These are phyloP conservation scores for Augochlorella aurata DNA, from an alignment of 2,888 invertebrate genomes.

Conservation along the genomic window DNA sequence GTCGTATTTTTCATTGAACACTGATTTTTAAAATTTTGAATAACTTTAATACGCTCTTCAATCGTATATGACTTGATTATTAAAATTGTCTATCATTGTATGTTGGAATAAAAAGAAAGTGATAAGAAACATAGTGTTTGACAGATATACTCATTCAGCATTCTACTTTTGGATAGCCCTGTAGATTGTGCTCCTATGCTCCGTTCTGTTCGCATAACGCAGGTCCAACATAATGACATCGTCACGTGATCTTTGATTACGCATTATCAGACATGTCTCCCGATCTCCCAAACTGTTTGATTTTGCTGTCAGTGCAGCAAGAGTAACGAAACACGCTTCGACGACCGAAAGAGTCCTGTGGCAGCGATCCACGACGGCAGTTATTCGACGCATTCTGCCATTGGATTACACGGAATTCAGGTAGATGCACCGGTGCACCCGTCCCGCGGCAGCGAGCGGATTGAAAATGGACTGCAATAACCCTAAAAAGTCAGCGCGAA, in stretches of 20 bases:
- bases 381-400: constrained; percentile 60
- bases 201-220: too few relatives aligned
- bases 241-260: constrained; percentile 8
- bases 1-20: too few relatives aligned
- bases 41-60: too few relatives aligned
- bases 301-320: constrained; percentile 36
- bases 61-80: too few relatives aligned
- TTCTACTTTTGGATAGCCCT: too few relatives aligned
- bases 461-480: constrained; percentile 68
- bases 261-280: background rate
- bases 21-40: too few relatives aligned
- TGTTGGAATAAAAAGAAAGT: too few relatives aligned
- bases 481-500: constrained; percentile 58
- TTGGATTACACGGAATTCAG: constrained; percentile 45
- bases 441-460: constrained; percentile 50
- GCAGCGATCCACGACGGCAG: constrained; percentile 49
- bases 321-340: constrained; percentile 44
- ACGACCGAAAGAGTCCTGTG: constrained; percentile 61
- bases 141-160: too few relatives aligned
- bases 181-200: too few relatives aligned
- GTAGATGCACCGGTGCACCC: background rate
- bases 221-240: too few relatives aligned
- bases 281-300: background rate
- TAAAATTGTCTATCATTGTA: too few relatives aligned
- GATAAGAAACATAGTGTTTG: too few relatives aligned